Evolutionary conservation across 2,888 invertebrate genomes (phyloP).

Genomic region (Mythimna pallens): DNA sequence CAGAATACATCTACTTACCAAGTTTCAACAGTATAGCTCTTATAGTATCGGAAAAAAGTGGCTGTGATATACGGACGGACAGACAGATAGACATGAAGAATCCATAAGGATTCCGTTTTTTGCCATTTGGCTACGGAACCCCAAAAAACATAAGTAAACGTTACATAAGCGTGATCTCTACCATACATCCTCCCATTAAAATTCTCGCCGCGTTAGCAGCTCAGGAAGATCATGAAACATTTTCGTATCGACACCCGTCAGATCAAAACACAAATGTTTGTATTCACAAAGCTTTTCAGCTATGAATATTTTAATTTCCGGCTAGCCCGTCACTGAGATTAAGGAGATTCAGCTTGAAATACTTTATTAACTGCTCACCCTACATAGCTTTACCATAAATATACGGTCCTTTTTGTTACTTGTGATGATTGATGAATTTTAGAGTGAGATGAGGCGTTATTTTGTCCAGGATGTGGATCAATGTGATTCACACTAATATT

Average conservation of each 20-base stretch:
- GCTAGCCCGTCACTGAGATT: slow-evolving; percentile 62
- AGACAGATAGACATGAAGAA: too few relatives aligned
- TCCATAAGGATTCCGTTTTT: too few relatives aligned
- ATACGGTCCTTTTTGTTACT: slow-evolving; percentile 32
- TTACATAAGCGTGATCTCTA: background rate
- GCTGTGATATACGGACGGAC: too few relatives aligned
- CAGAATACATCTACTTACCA: too few relatives aligned
- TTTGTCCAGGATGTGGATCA: background rate
- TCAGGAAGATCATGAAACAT: slow-evolving; percentile 46
- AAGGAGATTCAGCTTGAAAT: slow-evolving; percentile 59
- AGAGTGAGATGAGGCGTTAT: slow-evolving; percentile 13
- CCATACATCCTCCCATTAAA: slow-evolving; percentile 2
- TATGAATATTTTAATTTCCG: slow-evolving; percentile 71
- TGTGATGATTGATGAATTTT: slow-evolving; percentile 43
- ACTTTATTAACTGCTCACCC: slow-evolving; percentile 65
- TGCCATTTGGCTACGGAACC: too few relatives aligned
- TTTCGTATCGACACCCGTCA: slow-evolving; percentile 59
- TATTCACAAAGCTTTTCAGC: slow-evolving; percentile 65
- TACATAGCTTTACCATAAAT: slow-evolving; percentile 33
- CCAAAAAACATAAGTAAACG: too few relatives aligned
- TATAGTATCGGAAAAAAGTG: too few relatives aligned
- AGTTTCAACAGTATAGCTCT: too few relatives aligned
- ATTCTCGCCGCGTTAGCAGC: slow-evolving; percentile 24
- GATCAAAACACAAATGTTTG: slow-evolving; percentile 63
- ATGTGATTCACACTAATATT: too few relatives aligned